phyloP scores from a whole-genome alignment of 2,797 vertebrate genomes.

The Enteromius viviparus region DNA sequence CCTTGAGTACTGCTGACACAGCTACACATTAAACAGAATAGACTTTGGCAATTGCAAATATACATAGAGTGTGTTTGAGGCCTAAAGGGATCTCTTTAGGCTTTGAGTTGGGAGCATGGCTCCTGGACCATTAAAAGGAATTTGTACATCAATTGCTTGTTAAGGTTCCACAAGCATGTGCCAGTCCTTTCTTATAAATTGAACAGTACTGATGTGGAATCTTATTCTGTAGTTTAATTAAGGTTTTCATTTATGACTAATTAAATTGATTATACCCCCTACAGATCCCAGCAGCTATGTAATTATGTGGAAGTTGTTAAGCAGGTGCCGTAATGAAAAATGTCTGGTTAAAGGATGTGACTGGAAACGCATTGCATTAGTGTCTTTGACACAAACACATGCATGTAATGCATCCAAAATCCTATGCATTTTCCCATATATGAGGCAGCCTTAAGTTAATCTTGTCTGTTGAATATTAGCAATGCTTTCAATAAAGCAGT shows the following conservation, averaged over 20 bases:
- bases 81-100: not conserved
- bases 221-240: constrained; percentile 54
- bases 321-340: constrained; percentile 51
- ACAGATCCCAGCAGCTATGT: constrained; percentile 54
- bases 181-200: constrained; percentile 43
- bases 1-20: not conserved
- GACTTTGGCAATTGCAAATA: not conserved
- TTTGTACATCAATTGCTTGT: constrained; percentile 9
- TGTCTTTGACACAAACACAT: constrained; percentile 8
- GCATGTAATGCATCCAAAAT: constrained; percentile 15
- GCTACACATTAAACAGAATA: not conserved
- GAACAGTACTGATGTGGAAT: constrained; percentile 41
- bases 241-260: constrained; percentile 58
- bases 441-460: not conserved
- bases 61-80: not conserved
- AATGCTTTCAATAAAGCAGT: not conserved
- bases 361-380: constrained; percentile 17
- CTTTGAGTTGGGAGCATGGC: not conserved
- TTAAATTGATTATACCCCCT: constrained; percentile 56
- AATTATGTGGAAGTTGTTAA: constrained; percentile 56
- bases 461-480: not conserved
- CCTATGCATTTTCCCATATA: not conserved
- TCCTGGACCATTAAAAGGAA: constrained; percentile 6
- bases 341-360: constrained; percentile 35
- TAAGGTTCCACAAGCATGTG: constrained; percentile 30